These are phyloP conservation scores for Lates calcarifer DNA, from an alignment of 2,113 vertebrate genomes.

Conservation along the genomic window DNA sequence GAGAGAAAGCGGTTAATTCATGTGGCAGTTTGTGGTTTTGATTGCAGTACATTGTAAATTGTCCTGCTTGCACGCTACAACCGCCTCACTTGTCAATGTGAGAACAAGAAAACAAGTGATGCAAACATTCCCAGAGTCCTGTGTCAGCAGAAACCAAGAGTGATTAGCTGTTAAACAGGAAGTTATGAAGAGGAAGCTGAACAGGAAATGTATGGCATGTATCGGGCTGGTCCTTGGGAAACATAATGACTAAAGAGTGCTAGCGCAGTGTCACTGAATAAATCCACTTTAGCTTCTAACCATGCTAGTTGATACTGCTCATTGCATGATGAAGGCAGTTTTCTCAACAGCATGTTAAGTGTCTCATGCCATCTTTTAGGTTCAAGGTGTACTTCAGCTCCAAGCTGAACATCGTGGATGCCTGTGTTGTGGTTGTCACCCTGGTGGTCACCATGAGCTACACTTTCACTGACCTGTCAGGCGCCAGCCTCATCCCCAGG, in stretches of 20 bases:
- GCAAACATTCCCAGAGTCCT: conserved; percentile 35
- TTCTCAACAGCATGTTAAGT: not conserved
- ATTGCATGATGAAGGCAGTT: not conserved
- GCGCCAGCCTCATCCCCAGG: conserved; percentile 87
- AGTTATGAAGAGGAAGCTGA: conserved; percentile 65
- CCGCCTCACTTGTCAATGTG: not conserved
- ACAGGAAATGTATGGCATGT: conserved; percentile 63
- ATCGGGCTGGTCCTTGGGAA: not conserved
- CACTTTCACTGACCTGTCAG: conserved; percentile 81
- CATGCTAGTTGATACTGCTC: not conserved
- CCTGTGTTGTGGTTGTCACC: conserved; percentile 86
- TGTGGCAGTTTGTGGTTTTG: not conserved
- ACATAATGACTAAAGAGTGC: not conserved
- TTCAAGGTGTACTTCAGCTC: conserved; percentile 90
- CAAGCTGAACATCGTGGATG: conserved; percentile 89
- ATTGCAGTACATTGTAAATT: not conserved
- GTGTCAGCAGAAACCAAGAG: conserved; percentile 62
- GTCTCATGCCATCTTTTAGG: conserved; percentile 76
- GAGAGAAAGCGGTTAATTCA: not conserved
- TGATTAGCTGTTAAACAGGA: conserved; percentile 67
- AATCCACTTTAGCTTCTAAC: not conserved
- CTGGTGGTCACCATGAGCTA: conserved; percentile 88
- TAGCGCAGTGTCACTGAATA: not conserved
- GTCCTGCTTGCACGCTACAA: not conserved
- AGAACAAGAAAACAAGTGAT: not conserved